phyloP scores from a whole-genome alignment of 1,140 invertebrate genomes.

The Penaeus japonicus region DNA sequence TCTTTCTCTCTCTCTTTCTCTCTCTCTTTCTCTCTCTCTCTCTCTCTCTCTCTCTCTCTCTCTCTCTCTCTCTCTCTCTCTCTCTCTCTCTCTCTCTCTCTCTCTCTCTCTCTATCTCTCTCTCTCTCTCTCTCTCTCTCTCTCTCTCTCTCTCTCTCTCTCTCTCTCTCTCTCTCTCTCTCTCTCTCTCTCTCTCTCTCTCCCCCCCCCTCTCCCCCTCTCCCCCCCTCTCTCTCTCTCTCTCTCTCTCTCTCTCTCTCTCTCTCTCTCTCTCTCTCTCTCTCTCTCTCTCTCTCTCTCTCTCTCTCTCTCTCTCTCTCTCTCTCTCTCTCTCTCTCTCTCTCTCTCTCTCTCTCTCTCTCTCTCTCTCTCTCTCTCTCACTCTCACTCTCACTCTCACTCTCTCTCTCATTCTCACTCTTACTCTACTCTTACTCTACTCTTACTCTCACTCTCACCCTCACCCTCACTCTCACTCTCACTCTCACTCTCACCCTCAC shows the following conservation, averaged over 20 bases:
- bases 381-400: background rate
- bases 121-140: too few species aligned
- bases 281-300: background rate
- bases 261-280: conserved; percentile 10
- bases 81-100: conserved; percentile 29
- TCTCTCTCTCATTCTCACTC: background rate
- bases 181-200: too few species aligned
- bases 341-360: background rate
- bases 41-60: background rate
- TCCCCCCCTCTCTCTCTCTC: conserved; percentile 1
- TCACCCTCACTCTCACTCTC: too few species aligned
- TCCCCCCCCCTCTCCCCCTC: background rate
- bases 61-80: conserved; percentile 32
- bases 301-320: background rate
- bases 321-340: conserved; percentile 3
- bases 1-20: background rate
- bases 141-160: background rate
- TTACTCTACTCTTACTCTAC: conserved; percentile 6
- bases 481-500: background rate
- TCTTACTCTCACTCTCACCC: too few species aligned
- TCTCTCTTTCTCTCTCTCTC: conserved; percentile 17
- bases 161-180: background rate
- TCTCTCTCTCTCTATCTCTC: conserved; percentile 17
- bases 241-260: conserved; percentile 19
- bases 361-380: conserved; percentile 6